These are phyloP conservation scores for Trachelus tabidus DNA, from an alignment of 2,888 invertebrate genomes.

Conservation along the genomic window DNA sequence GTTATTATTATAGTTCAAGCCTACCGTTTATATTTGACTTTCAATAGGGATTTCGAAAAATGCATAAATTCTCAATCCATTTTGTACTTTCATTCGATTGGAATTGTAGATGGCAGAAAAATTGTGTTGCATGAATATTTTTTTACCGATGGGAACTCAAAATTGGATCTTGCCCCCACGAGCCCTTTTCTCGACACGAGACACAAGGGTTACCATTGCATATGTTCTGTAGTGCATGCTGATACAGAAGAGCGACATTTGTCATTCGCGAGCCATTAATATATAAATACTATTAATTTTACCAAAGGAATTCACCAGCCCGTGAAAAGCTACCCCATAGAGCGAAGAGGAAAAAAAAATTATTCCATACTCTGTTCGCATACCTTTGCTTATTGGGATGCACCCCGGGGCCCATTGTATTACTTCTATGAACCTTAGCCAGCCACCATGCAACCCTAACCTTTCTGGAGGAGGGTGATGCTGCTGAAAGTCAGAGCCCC, in stretches of 20 bases:
- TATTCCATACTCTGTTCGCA: slow-evolving; percentile 27
- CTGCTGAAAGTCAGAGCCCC: slow-evolving; percentile 25
- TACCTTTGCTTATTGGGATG: slow-evolving; percentile 46
- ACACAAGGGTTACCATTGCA: slow-evolving; percentile 36
- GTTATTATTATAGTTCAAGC: background rate
- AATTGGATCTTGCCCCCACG: background rate
- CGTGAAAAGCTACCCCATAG: slow-evolving; percentile 54
- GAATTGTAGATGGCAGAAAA: background rate
- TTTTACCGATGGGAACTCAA: background rate
- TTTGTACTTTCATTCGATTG: background rate
- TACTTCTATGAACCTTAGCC: slow-evolving; percentile 34
- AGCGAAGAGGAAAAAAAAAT: slow-evolving; percentile 20
- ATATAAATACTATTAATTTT: slow-evolving; percentile 61
- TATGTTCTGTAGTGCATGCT: slow-evolving; percentile 37
- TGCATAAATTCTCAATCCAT: background rate
- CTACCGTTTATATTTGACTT: background rate
- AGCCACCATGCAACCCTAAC: slow-evolving; percentile 47
- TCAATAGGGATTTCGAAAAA: background rate
- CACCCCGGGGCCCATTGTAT: slow-evolving; percentile 54
- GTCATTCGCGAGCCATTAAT: slow-evolving; percentile 47
- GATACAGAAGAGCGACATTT: slow-evolving; percentile 33
- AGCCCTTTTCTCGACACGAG: background rate
- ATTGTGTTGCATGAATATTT: background rate
- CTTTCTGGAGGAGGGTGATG: slow-evolving; percentile 26
- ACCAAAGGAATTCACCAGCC: slow-evolving; percentile 57